These are phyloP conservation scores for Oceanodroma leucorhoa DNA, from an alignment of 2,797 vertebrate species.

Conservation along the genomic window DNA sequence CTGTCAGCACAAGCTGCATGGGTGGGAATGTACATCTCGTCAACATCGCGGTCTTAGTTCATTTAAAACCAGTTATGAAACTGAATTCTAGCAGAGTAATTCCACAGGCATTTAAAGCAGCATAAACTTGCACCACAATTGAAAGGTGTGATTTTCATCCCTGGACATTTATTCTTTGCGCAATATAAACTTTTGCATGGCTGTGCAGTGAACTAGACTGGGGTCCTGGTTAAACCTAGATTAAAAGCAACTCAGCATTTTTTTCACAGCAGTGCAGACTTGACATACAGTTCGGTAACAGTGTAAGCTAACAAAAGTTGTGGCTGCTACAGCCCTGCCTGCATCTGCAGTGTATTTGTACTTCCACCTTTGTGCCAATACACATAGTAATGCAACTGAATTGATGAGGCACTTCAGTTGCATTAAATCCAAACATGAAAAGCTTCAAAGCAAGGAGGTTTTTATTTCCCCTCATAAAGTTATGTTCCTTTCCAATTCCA, in stretches of 20 bases:
- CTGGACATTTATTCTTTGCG: background rate
- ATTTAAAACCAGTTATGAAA: background rate
- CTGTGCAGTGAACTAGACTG: background rate
- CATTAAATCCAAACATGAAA: background rate
- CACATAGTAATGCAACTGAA: background rate
- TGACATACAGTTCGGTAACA: background rate
- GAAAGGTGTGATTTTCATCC: background rate
- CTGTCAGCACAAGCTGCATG: background rate
- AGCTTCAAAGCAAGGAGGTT: background rate
- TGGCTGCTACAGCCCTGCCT: background rate
- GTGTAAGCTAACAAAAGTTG: background rate
- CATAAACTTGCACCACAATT: background rate
- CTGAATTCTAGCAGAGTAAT: background rate
- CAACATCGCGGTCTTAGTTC: fast-evolving
- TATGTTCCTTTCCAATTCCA: background rate
- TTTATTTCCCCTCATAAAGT: background rate
- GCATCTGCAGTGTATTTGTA: background rate
- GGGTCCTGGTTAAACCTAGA: background rate
- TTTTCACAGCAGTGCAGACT: background rate
- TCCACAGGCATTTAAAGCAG: background rate
- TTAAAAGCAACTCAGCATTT: background rate
- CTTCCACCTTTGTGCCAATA: background rate
- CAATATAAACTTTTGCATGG: background rate
- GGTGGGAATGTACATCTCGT: background rate
- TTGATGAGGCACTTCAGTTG: background rate